Evolutionary conservation across 2,888 invertebrate species (phyloP).

Genomic region (Craniophora ligustri): DNA sequence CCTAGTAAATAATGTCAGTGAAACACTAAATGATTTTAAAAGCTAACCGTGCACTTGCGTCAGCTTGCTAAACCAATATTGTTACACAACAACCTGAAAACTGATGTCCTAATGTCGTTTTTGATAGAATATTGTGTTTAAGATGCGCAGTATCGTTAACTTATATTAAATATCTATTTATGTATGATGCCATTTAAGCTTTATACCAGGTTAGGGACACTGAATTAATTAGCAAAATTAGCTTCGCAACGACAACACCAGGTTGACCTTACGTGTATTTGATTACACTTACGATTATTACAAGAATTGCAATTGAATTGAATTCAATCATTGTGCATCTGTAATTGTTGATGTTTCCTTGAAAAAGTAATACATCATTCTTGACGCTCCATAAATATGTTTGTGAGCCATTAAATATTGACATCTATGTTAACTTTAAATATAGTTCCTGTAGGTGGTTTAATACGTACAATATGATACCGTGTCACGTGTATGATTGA

Average conservation of each 20-base stretch:
- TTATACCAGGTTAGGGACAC: constrained; percentile 51
- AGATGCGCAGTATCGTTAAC: too few relatives aligned
- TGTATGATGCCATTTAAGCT: constrained; percentile 23
- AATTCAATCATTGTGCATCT: constrained; percentile 58
- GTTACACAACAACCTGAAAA: constrained; percentile 50
- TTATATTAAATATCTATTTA: too few relatives aligned
- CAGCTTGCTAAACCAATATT: constrained; percentile 52
- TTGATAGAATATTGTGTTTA: constrained; percentile 4
- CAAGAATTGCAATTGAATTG: constrained; percentile 62
- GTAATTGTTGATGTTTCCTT: constrained; percentile 64
- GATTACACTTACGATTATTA: constrained; percentile 58
- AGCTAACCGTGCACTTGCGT: constrained; percentile 55
- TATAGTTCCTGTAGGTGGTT: constrained; percentile 51
- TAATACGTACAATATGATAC: constrained; percentile 37
- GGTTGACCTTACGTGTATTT: constrained; percentile 55
- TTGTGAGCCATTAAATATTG: constrained; percentile 66
- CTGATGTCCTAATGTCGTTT: constrained; percentile 18
- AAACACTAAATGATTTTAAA: constrained; percentile 60
- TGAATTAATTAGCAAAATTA: constrained; percentile 53
- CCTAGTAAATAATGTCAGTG: constrained; percentile 55
- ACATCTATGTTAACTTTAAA: constrained; percentile 61
- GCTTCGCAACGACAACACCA: constrained; percentile 40
- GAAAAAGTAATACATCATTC: constrained; percentile 56
- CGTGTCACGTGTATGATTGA: constrained; percentile 55
- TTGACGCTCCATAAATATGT: constrained; percentile 56